Evolutionary conservation across 2,888 invertebrate genomes (phyloP).

Genomic region (Zhengitettix transpicula): DNA sequence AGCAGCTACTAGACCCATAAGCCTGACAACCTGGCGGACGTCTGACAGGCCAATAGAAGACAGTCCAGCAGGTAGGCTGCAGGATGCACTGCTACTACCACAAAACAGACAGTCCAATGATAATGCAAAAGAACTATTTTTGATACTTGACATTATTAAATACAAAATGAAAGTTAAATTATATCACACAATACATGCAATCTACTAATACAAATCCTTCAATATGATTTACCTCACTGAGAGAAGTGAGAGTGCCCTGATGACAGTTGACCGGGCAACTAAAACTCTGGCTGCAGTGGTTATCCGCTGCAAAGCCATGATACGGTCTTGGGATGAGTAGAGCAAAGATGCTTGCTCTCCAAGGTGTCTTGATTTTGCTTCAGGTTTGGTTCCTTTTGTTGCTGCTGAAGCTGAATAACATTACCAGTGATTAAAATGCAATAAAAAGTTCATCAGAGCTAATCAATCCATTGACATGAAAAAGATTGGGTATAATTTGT

Average conservation of each 20-base stretch:
- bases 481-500: too few relatives aligned
- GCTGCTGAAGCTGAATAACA: background rate
- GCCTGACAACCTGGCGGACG: conserved; percentile 36
- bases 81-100: conserved; percentile 24
- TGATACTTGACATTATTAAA: too few relatives aligned
- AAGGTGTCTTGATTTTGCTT: conserved; percentile 22
- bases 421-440: too few relatives aligned
- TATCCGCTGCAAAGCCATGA: conserved; percentile 32
- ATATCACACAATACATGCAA: too few relatives aligned
- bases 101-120: background rate
- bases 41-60: conserved; percentile 35
- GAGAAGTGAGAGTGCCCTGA: conserved; percentile 33
- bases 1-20: conserved; percentile 41
- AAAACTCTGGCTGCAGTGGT: conserved; percentile 34
- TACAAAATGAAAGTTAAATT: too few relatives aligned
- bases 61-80: conserved; percentile 28
- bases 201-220: background rate
- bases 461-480: too few relatives aligned
- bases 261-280: conserved; percentile 35
- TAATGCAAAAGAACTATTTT: too few relatives aligned
- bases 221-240: conserved; percentile 20
- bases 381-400: conserved; percentile 16
- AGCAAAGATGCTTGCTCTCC: conserved; percentile 35
- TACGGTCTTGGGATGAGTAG: conserved; percentile 29
- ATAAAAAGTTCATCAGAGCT: too few relatives aligned